Conservation (phyloP, 2,797 vertebrate species). For the Odontamblyopus lacepedii region DNA sequence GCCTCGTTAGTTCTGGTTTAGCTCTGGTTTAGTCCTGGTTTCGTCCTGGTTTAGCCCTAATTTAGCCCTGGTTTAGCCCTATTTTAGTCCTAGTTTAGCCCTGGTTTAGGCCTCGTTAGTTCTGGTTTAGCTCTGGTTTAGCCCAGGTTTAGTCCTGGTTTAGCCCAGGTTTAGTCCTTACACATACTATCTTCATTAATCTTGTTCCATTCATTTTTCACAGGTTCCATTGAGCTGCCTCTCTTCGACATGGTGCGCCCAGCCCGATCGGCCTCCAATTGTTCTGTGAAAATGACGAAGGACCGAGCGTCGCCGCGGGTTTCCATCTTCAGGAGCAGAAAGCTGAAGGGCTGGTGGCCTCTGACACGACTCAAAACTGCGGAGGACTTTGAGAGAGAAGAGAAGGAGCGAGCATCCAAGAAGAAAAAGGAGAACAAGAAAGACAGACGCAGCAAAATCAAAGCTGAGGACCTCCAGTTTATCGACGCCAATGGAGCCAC, state of each 20-base stretch:
- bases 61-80: too few relatives aligned
- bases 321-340: conserved; percentile 88
- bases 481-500: conserved; percentile 81
- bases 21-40: too few relatives aligned
- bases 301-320: conserved; percentile 83
- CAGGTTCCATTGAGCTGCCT: conserved; percentile 88
- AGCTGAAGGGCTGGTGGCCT: conserved; percentile 92
- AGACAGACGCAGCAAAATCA: conserved; percentile 74
- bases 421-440: conserved; percentile 75
- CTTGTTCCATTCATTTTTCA: background rate
- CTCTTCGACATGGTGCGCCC: conserved; percentile 88
- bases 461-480: conserved; percentile 84
- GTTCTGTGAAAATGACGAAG: conserved; percentile 84
- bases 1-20: too few relatives aligned
- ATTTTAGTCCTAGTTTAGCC: background rate
- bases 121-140: background rate
- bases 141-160: background rate
- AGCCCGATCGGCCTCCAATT: conserved; percentile 79
- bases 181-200: background rate
- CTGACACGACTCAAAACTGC: conserved; percentile 84
- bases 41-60: background rate
- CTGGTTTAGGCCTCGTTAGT: background rate
- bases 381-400: conserved; percentile 83
- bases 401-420: conserved; percentile 80
- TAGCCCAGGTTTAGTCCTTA: background rate